Evolutionary conservation across 1,140 invertebrate genomes (phyloP).

Genomic region (Drosophila sproati): DNA sequence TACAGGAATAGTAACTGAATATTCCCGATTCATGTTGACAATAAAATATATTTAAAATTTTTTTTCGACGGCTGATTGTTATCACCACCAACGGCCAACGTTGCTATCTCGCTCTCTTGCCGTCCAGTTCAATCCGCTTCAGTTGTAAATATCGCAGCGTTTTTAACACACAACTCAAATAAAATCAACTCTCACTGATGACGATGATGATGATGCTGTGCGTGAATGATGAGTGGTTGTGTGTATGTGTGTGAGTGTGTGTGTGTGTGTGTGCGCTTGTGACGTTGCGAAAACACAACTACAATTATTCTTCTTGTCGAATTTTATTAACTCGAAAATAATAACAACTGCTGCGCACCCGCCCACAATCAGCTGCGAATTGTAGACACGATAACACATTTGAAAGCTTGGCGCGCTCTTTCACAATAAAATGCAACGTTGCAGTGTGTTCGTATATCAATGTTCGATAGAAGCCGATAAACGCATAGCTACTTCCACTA

Average conservation of each 20-base stretch:
- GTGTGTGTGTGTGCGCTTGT: not conserved
- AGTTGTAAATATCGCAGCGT: constrained; percentile 24
- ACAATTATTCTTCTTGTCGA: constrained; percentile 16
- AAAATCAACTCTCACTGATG: constrained; percentile 24
- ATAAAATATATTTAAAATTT: constrained; percentile 15
- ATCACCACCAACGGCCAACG: constrained; percentile 14
- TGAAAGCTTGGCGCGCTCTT: constrained; percentile 29
- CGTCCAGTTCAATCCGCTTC: not conserved
- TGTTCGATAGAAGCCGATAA: constrained; percentile 47
- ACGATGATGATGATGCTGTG: constrained; percentile 28
- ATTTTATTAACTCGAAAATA: constrained; percentile 8
- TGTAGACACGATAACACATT: constrained; percentile 22
- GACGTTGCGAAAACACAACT: constrained; percentile 6
- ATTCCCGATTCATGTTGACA: constrained; percentile 23
- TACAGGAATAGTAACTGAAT: constrained; percentile 28
- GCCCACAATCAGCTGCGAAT: constrained; percentile 34
- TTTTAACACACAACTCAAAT: constrained; percentile 17
- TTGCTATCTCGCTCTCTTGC: constrained; percentile 1
- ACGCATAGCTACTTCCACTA: constrained; percentile 15
- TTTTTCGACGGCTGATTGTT: constrained; percentile 19
- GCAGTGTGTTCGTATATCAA: constrained; percentile 15
- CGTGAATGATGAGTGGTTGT: constrained; percentile 9
- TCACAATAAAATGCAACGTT: constrained; percentile 17
- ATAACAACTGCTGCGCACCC: constrained; percentile 12
- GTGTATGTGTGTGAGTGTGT: constrained; percentile 25